Base-by-base conservation (phyloP, 2,888 invertebrate genomes). In the Polydrusus pterygomalis region DNA sequence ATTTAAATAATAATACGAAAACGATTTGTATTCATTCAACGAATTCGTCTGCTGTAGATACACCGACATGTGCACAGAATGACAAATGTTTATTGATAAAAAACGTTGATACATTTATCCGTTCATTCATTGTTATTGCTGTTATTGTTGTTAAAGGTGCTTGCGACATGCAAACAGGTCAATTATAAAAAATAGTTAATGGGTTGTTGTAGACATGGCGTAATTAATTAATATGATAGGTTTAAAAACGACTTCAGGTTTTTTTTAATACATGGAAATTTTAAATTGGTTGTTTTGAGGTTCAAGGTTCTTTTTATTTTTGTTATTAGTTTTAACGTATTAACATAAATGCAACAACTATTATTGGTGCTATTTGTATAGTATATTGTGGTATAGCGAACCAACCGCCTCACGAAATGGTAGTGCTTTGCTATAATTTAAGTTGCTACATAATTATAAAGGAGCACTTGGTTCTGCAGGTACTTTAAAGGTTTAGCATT, bases 1-100 rank as follows among this genome's bases (percentile, higher is more conserved):
- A 34, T 58, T 58, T 58, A 58, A 58, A 58, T 34, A 58, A 58
- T 34, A 15, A 58, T 54, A 25, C 54, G 54, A 7, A 11, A 54
- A 10, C 54, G n/a, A 54, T 54, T 54, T 25, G 25, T 54, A 54
- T 54, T 54, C 54, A n/a, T 25, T 54, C 5, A 54, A 54, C 25
- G 54, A 25, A 54, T 25, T 13, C 25, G 54, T 54, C n/a, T 17
- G 1, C 7, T 54, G 54, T 25, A 54, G 13, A 54, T n/a, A 54
- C 51, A 18, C 1, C 51, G 20, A 20, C 51, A 51, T 51, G 20
- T 54, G 17, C n/a, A 20, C 25, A 25, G 25, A 54, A 5, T 25
- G 54, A 54, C 54, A 54, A 25, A 54, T 25, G 54, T 54, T 25
- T 25, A 54, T 25, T 11, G 49, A 34, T 34, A 54, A 54, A 54